Conservation (phyloP, 2,113 vertebrate species). For the Neolamprologus hecqui region DNA sequence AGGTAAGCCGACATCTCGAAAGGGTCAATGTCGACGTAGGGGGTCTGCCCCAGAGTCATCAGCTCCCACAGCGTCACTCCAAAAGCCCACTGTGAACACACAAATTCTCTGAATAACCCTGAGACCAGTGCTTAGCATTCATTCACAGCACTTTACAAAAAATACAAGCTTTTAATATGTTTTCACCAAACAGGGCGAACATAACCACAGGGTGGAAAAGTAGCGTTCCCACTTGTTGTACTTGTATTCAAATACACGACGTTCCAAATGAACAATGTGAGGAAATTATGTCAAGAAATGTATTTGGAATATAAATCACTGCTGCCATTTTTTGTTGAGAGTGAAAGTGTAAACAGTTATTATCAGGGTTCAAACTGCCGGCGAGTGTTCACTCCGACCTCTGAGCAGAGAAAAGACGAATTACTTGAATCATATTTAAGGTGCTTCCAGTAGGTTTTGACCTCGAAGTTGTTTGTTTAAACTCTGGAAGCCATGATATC, state of each 20-base stretch:
- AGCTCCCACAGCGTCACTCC: slow-evolving; percentile 96
- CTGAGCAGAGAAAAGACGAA: not conserved
- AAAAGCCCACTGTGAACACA: slow-evolving; percentile 87
- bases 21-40: slow-evolving; percentile 96
- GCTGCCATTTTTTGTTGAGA: not conserved
- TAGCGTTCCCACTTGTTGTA: not conserved
- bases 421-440: not conserved
- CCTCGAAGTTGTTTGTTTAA: not conserved
- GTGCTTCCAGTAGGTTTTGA: not conserved
- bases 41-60: slow-evolving; percentile 97
- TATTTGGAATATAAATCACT: slow-evolving; percentile 3
- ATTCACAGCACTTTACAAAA: not conserved
- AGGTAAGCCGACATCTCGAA: slow-evolving; percentile 99
- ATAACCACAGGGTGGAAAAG: not conserved
- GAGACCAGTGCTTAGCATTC: not conserved
- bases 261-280: slow-evolving; percentile 54
- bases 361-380: not conserved
- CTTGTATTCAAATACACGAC: slow-evolving; percentile 9
- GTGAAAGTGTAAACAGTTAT: not conserved
- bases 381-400: not conserved
- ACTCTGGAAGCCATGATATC: not conserved
- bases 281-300: slow-evolving; percentile 48
- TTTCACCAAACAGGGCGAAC: not conserved
- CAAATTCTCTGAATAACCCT: not conserved
- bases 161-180: not conserved